Evolutionary conservation across 2,797 vertebrate species (phyloP).

Genomic region (Microcaecilia unicolor): DNA sequence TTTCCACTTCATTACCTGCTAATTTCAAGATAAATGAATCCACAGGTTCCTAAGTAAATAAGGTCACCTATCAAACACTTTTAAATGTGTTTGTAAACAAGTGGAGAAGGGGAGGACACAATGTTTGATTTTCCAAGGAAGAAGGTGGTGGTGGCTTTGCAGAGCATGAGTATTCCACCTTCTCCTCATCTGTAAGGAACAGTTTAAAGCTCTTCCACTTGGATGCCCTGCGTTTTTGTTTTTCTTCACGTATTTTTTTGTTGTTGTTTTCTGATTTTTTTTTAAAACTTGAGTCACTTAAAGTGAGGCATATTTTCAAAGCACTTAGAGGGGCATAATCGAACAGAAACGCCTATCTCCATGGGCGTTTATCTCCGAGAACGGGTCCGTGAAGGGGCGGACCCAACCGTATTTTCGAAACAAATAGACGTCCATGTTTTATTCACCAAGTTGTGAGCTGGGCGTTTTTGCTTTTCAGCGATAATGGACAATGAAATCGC

Average conservation of each 20-base stretch:
- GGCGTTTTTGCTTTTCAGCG: too few species aligned
- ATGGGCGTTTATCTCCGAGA: too few species aligned
- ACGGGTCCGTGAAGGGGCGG: too few species aligned
- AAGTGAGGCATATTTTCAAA: too few species aligned
- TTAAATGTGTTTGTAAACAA: conserved; percentile 81
- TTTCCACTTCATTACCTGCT: conserved; percentile 78
- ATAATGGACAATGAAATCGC: too few species aligned
- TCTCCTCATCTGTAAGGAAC: conserved; percentile 81
- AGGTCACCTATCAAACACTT: conserved; percentile 73
- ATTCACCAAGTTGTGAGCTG: too few species aligned
- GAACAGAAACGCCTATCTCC: too few species aligned
- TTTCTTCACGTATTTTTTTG: neutral
- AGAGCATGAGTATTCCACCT: conserved; percentile 51
- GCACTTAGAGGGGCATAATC: too few species aligned
- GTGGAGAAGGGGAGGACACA: conserved; percentile 36
- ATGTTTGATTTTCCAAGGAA: conserved; percentile 41
- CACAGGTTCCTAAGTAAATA: conserved; percentile 72
- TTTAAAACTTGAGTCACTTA: too few species aligned
- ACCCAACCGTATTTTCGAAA: too few species aligned
- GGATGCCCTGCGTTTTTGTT: conserved; percentile 53
- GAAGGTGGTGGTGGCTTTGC: conserved; percentile 42
- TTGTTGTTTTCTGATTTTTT: too few species aligned
- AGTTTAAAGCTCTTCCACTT: conserved; percentile 68
- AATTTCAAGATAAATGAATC: conserved; percentile 80
- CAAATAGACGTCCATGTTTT: too few species aligned